Conservation (phyloP, 1,140 invertebrate genomes). For the Pseudomyrmex sp. region DNA sequence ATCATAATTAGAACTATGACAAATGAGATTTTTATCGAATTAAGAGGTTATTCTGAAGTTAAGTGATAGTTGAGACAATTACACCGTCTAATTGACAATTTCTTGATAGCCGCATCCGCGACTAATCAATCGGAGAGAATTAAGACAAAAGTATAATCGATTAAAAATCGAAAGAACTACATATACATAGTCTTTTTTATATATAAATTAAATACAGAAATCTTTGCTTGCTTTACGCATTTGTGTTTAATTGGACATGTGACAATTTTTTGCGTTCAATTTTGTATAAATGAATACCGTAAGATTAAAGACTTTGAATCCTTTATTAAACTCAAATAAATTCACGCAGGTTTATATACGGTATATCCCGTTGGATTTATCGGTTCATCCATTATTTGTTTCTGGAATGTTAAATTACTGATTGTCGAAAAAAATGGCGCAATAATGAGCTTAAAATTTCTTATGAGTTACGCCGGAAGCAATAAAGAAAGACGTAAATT, state of each 20-base stretch:
- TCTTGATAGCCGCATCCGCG: slow-evolving; percentile 42
- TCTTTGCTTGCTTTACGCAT: neutral
- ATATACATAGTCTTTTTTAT: neutral
- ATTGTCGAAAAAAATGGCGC: neutral
- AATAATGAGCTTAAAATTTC: slow-evolving; percentile 20
- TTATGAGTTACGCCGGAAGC: slow-evolving; percentile 33
- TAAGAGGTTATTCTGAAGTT: slow-evolving; percentile 17
- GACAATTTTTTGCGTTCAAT: neutral
- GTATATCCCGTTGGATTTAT: neutral
- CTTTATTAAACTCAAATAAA: neutral
- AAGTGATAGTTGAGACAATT: slow-evolving; percentile 67
- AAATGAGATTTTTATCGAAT: neutral
- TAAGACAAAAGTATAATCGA: neutral
- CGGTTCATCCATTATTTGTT: neutral
- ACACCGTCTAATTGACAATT: slow-evolving; percentile 57
- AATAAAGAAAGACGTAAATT: neutral
- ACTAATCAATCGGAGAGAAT: slow-evolving; percentile 51
- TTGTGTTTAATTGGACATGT: neutral
- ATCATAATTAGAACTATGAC: neutral
- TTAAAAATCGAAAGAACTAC: neutral
- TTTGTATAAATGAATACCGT: too few relatives aligned
- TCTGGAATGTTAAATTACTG: neutral
- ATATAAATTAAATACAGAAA: neutral
- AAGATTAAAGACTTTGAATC: too few relatives aligned
- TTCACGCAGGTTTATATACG: neutral